Base-by-base conservation (phyloP, 2,797 vertebrate genomes). In the Sebastes ruberrimus region DNA sequence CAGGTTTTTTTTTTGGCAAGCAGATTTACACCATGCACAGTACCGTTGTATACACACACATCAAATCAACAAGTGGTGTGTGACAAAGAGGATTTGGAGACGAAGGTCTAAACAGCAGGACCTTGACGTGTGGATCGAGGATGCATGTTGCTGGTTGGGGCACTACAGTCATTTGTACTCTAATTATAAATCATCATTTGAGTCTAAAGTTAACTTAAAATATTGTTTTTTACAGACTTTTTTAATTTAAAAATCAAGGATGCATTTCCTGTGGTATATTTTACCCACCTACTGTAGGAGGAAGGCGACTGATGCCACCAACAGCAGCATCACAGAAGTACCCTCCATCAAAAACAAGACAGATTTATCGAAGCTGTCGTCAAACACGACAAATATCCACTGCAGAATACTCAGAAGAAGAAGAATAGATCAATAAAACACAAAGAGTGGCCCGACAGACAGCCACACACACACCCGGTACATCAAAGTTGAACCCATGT, bases 1-100 rank as follows among this genome's bases (percentile, higher is more conserved):
- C 74, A 82, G 66, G 22, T 13, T n/a, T 33, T 18, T 33, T 66
- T 71, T 87, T 89, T 87, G 83, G 83, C 89, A 89, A 94, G 91
- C 86, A 88, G 82, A 85, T 88, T 86, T 88, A 92, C 83, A 92
- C 84, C 88, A 87, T 92, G 89, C 89, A 93, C 91, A 88, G 84
- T 75, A 90, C 78, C 18, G 25, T 71, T 81, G 86, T 73, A 80
- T 59, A 88, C 81, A 91, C 80, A 90, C 83, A 82, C 84, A 77
- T 86, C 49, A 71, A 88, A 83, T 68, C 82, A 86, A 88, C 86
- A 84, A 67, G 78, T 70, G 78, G 68, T 35, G 67, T 72, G 59
- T 73, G 78, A 74, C 64, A 59, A 72, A 63, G 38, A 46, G 57
- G 28, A 55, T 79, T 16, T 74, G 38, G 53, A 83, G 67, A 83